A percentile compares a stretch with the other conserved stretches of the same genome.
Evolutionary conservation across 1,140 invertebrate species (phyloP).

Genomic region (Zaprionus capensis): DNA sequence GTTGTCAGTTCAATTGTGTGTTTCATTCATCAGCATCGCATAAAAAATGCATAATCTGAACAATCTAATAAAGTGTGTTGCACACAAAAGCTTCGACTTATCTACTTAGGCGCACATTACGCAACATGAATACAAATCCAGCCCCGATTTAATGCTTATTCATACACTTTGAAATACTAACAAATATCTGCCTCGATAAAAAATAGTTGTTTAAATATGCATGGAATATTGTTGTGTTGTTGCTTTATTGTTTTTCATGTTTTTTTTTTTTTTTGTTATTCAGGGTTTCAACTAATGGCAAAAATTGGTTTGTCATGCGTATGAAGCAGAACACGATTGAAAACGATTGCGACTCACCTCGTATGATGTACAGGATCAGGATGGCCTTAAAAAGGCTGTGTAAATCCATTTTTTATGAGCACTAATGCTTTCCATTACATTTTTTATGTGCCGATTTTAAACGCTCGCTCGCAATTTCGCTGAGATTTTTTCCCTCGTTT

Average conservation of each 20-base stretch:
- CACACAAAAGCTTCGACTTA: neutral
- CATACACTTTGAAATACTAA: neutral
- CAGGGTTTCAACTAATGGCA: neutral
- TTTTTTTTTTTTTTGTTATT: neutral
- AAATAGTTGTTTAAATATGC: slow-evolving; percentile 10
- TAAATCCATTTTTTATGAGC: slow-evolving; percentile 84
- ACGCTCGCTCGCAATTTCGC: slow-evolving; percentile 67
- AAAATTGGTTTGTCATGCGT: slow-evolving; percentile 27
- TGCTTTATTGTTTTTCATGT: neutral
- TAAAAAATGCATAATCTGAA: neutral
- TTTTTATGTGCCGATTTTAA: slow-evolving; percentile 78
- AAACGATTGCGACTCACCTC: slow-evolving; percentile 69
- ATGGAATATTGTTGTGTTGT: neutral
- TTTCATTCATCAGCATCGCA: slow-evolving; percentile 1
- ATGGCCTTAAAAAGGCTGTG: slow-evolving; percentile 84
- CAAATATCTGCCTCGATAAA: neutral
- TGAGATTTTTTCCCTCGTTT: slow-evolving; percentile 36
- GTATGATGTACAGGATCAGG: slow-evolving; percentile 82
- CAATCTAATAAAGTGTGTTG: slow-evolving; percentile 3
- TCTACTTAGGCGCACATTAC: neutral
- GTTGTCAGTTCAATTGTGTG: neutral
- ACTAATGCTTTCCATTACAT: slow-evolving; percentile 84
- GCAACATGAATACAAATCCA: neutral
- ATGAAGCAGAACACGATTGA: neutral
- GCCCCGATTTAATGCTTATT: neutral